A percentile compares a stretch with the other conserved stretches of the same genome.
phyloP scores from a whole-genome alignment of 2,888 invertebrate species.

The Keiferia lycopersicella region DNA sequence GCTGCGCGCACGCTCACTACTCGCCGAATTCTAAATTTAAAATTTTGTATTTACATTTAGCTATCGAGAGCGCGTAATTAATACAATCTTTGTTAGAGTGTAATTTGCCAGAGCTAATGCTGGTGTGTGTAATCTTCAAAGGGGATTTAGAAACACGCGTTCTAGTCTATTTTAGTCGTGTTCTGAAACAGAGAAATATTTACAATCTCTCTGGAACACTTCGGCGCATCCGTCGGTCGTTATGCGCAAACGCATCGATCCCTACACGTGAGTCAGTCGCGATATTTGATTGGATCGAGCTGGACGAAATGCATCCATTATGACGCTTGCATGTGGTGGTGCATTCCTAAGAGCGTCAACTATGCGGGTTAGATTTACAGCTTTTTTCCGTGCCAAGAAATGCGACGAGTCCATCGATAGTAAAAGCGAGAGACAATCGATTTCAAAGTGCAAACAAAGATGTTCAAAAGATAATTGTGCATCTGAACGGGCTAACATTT shows the following conservation, averaged over 20 bases:
- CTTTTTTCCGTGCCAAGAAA: slow-evolving; percentile 25
- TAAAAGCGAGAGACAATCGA: slow-evolving; percentile 14
- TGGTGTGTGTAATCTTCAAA: slow-evolving; percentile 81
- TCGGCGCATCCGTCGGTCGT: slow-evolving; percentile 80
- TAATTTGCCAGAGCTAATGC: slow-evolving; percentile 82
- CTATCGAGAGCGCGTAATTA: slow-evolving; percentile 80
- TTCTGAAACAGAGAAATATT: slow-evolving; percentile 81
- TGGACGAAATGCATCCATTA: slow-evolving; percentile 69
- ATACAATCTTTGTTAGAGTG: slow-evolving; percentile 81
- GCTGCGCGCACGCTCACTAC: slow-evolving; percentile 53
- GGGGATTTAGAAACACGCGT: slow-evolving; percentile 81
- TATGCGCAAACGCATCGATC: slow-evolving; percentile 75
- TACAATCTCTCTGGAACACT: slow-evolving; percentile 80
- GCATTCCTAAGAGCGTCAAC: slow-evolving; percentile 49
- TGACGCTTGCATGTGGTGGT: slow-evolving; percentile 41
- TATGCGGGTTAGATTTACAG: slow-evolving; percentile 25
- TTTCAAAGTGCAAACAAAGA: slow-evolving; percentile 10
- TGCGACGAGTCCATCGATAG: slow-evolving; percentile 5
- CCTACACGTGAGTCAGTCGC: slow-evolving; percentile 59
- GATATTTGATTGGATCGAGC: slow-evolving; percentile 68
- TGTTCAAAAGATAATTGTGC: slow-evolving; percentile 9
- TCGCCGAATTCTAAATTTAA: slow-evolving; percentile 74
- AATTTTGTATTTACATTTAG: slow-evolving; percentile 72
- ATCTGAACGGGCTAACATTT: slow-evolving; percentile 9
- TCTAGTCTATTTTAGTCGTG: slow-evolving; percentile 79